phyloP scores from a whole-genome alignment of 2,113 vertebrate species.

The Narcine bancroftii region DNA sequence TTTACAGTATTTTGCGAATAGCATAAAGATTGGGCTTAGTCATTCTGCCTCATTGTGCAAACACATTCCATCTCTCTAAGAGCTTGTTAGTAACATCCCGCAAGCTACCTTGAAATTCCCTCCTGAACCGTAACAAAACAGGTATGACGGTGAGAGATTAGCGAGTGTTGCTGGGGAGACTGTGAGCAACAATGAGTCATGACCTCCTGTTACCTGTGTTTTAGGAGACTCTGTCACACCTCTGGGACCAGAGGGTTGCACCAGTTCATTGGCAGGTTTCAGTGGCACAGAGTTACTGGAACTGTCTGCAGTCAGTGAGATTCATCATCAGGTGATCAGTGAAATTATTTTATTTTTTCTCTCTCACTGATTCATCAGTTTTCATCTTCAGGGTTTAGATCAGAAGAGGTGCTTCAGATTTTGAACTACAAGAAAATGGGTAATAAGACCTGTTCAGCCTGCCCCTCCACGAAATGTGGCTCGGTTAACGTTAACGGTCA shows the following conservation, averaged over 20 bases:
- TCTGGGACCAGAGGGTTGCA: neutral
- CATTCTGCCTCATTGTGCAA: neutral
- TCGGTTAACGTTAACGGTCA: no score
- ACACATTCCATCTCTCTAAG: neutral
- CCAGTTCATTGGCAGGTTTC: neutral
- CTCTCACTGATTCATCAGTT: neutral
- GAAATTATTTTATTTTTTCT: neutral
- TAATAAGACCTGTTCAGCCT: no score
- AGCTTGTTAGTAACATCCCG: neutral
- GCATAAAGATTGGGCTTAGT: neutral
- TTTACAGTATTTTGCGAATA: neutral
- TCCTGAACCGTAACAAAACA: conserved; percentile 2
- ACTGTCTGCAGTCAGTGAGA: neutral
- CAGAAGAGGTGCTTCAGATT: no score
- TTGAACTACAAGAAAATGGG: no score
- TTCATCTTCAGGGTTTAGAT: neutral
- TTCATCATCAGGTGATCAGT: neutral
- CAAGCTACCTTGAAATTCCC: neutral
- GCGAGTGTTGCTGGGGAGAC: neutral
- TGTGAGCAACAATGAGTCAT: no score
- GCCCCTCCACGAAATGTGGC: no score
- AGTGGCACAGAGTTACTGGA: neutral
- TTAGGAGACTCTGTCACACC: neutral
- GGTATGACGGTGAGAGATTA: neutral
- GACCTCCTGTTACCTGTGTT: neutral